Conservation (phyloP, 2,888 invertebrate species). For the Nezara viridula region DNA sequence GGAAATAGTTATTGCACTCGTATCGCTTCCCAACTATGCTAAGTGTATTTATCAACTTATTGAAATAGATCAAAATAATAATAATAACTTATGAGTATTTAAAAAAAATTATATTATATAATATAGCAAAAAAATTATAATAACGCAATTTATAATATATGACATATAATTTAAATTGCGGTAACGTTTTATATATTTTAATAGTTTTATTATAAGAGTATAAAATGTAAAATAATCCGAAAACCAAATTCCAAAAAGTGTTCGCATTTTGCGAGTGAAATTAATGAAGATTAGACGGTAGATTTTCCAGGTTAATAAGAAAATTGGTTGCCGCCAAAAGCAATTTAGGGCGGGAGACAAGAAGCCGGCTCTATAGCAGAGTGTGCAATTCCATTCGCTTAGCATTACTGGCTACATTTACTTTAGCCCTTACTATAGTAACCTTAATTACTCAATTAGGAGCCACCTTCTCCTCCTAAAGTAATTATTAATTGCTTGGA, state of each 20-base stretch:
- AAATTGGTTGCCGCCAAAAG: slow-evolving; percentile 17
- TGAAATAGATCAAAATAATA: too few species aligned
- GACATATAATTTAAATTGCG: too few species aligned
- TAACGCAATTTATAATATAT: too few species aligned
- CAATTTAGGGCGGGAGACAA: slow-evolving; percentile 38
- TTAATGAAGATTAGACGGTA: background rate
- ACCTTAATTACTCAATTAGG: slow-evolving; percentile 43
- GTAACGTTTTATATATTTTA: too few species aligned
- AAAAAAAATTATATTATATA: too few species aligned
- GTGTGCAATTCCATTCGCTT: background rate
- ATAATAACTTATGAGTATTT: too few species aligned
- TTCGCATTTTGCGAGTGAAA: background rate
- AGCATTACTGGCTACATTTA: background rate
- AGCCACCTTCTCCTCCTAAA: background rate
- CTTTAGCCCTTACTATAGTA: slow-evolving; percentile 45
- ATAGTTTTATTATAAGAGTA: background rate
- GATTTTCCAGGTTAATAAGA: background rate
- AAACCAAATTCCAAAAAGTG: background rate
- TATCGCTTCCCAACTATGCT: background rate
- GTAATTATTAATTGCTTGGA: slow-evolving; percentile 3
- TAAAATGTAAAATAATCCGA: background rate
- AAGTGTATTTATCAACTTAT: background rate
- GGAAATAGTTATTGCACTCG: background rate
- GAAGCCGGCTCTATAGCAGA: background rate
- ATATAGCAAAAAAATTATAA: too few species aligned